Evolutionary conservation across 2,888 invertebrate species (phyloP), one percentile per base, ranked within the genome.

Genomic region (Zaprionus lineosus): DNA sequence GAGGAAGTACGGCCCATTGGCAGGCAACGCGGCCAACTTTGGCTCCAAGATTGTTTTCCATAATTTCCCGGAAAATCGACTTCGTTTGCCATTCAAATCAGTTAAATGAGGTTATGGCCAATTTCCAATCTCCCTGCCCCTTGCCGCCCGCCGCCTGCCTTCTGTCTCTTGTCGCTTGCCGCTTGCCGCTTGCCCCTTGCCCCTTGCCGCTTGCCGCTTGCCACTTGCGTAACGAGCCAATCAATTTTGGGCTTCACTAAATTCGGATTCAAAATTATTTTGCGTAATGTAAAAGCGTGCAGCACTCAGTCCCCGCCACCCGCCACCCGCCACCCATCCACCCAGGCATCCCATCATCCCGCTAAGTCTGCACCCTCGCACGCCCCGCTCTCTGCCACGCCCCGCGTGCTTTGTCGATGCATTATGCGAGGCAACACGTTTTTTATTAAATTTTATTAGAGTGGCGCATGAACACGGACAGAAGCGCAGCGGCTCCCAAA

Each of bases 401-500:
- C 24, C 15, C 15, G 26, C 28, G 37, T 19, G 16, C 57, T 53
- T 74, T 74, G 78, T 65, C 59, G 58, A 65, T 68, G 78, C 83
- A 74, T 84, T 71, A 84, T 74, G 75, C 63, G 71, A 59, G 46
- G 83, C 62, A 84, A 84, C 78, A 79, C 78, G 78, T 79, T 79
- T 79, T 79, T 79, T 79, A 79, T 79, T 84, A 84, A 79, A 79
- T 79, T 79, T 79, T 79, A 84, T 79, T 79, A 83, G 85, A 78
- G 85, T 75, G 63, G 69, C 40, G 75, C 85, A 84, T 82, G 83
- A 73, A 75, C 55, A 52, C 57, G 51, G 36, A 53, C 41, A 34
- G 44, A 34, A 36, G 34, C 28, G 41, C 44, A 63, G 40, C 37
- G 33, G 53, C 37, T 57, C 58, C 67, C 66, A 21, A 47, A 68